These are phyloP conservation scores for Leptogaster cylindrica DNA, from an alignment of 2,888 invertebrate species.

Conservation along the genomic window DNA sequence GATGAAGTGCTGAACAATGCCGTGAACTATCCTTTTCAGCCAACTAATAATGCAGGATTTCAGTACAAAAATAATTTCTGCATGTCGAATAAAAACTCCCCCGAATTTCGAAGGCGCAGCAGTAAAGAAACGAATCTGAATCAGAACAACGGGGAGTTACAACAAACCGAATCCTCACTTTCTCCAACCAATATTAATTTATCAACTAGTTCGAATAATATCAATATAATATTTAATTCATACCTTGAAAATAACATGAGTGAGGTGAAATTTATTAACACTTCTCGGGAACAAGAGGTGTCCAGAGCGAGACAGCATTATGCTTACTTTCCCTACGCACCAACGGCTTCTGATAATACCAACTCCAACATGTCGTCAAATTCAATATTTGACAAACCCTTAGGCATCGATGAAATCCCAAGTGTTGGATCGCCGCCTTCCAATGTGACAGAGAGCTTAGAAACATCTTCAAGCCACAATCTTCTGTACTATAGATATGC, in stretches of 20 bases:
- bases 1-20: conserved; percentile 59
- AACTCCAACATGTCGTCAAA: conserved; percentile 62
- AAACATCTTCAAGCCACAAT: conserved; percentile 56
- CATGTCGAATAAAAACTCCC: conserved; percentile 34
- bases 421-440: conserved; percentile 50
- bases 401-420: conserved; percentile 58
- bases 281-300: conserved; percentile 53
- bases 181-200: conserved; percentile 59
- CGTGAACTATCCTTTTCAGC: conserved; percentile 60
- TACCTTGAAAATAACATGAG: conserved; percentile 54
- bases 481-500: conserved; percentile 50
- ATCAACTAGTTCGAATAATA: conserved; percentile 60
- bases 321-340: conserved; percentile 57
- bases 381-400: conserved; percentile 57
- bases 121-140: conserved; percentile 61
- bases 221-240: conserved; percentile 59
- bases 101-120: conserved; percentile 49
- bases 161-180: conserved; percentile 51
- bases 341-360: conserved; percentile 59
- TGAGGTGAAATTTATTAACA: conserved; percentile 61
- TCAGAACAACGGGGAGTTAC: conserved; percentile 53
- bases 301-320: conserved; percentile 56
- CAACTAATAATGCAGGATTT: conserved; percentile 59
- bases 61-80: conserved; percentile 61
- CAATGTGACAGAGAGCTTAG: conserved; percentile 55